Evolutionary conservation across 2,113 vertebrate species (phyloP).

Genomic region (Cynocephalus volans): DNA sequence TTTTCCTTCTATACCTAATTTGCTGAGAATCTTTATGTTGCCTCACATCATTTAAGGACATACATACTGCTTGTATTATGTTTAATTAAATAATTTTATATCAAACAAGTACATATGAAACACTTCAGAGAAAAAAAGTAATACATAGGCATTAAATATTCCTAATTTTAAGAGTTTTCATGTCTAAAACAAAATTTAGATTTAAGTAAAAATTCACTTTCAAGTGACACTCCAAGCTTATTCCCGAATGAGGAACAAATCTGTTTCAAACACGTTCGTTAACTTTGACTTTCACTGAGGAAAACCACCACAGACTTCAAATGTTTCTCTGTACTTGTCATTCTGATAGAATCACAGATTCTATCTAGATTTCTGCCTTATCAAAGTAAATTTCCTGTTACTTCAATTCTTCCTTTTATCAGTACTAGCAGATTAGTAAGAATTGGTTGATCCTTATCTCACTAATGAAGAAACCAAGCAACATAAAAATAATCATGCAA

Average conservation of each 20-base stretch:
- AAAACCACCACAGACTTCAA: no score
- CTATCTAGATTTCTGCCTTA: background rate
- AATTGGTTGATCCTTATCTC: background rate
- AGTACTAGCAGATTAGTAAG: background rate
- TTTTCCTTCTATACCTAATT: no score
- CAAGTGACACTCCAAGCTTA: background rate
- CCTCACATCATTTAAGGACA: background rate
- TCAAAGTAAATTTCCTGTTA: slow-evolving; percentile 17
- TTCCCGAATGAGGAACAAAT: background rate
- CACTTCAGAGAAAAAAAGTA: background rate
- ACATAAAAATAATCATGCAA: background rate
- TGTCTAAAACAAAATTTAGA: background rate
- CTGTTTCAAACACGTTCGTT: background rate
- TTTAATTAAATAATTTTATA: background rate
- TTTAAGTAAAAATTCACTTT: background rate
- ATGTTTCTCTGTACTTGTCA: background rate
- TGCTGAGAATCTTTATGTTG: background rate
- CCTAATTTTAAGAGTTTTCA: background rate
- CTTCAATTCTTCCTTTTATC: background rate
- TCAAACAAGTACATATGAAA: background rate
- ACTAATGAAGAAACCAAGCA: slow-evolving; percentile 41
- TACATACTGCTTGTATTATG: background rate
- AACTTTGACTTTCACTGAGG: background rate
- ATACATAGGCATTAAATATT: background rate
- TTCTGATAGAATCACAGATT: background rate